Percentiles rank a stretch among this genome's conserved stretches.
phyloP scores from a whole-genome alignment of 2,113 vertebrate species.

The Suncus etruscus region DNA sequence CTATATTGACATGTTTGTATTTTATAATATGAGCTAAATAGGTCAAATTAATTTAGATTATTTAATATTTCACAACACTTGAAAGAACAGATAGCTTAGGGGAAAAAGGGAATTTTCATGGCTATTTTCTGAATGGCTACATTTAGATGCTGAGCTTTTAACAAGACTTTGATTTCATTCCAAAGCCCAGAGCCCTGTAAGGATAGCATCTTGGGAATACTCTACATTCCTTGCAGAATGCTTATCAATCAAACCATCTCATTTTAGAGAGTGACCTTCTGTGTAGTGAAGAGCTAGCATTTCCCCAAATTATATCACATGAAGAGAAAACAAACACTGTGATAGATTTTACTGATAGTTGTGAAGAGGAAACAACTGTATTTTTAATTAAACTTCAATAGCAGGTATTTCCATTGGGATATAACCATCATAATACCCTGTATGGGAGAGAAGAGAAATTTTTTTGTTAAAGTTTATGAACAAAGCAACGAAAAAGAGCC shows the following conservation, averaged over 20 bases:
- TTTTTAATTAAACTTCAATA: slow-evolving; percentile 73
- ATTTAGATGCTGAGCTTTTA: slow-evolving; percentile 79
- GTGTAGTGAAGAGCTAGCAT: slow-evolving; percentile 77
- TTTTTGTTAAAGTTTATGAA: slow-evolving; percentile 58
- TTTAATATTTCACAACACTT: slow-evolving; percentile 72
- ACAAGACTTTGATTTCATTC: slow-evolving; percentile 82
- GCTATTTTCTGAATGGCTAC: slow-evolving; percentile 82
- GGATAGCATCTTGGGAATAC: slow-evolving; percentile 82
- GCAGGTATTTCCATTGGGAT: slow-evolving; percentile 60
- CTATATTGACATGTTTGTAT: slow-evolving; percentile 64
- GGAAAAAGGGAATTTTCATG: slow-evolving; percentile 73
- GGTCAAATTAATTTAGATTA: slow-evolving; percentile 74
- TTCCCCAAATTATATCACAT: slow-evolving; percentile 79
- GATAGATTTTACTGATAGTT: slow-evolving; percentile 77
- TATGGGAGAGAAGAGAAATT: background rate
- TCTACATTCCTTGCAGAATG: slow-evolving; percentile 78
- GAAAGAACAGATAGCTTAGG: slow-evolving; percentile 70
- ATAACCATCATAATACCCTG: slow-evolving; percentile 52
- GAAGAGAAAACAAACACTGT: slow-evolving; percentile 80
- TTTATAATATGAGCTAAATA: slow-evolving; percentile 68
- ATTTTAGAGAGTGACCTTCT: slow-evolving; percentile 80
- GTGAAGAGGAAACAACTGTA: slow-evolving; percentile 76
- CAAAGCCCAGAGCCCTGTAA: slow-evolving; percentile 78
- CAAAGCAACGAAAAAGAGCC: slow-evolving; percentile 48
- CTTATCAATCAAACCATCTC: slow-evolving; percentile 82